Evolutionary conservation across 2,888 invertebrate genomes (phyloP).

Genomic region (Meteorus cinctellus): DNA sequence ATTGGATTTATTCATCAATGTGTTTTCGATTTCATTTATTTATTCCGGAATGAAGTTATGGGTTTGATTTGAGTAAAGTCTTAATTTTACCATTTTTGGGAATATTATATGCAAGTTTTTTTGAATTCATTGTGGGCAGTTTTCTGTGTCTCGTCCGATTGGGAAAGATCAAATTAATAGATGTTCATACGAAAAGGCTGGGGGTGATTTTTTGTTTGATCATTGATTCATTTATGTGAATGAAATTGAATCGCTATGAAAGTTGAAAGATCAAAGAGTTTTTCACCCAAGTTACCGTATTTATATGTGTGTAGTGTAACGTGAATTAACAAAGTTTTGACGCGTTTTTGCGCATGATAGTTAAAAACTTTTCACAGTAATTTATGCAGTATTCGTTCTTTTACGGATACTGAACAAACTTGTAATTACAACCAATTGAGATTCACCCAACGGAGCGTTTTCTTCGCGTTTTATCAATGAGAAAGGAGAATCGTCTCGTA

Average conservation of each 20-base stretch:
- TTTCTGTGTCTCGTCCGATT: too few relatives aligned
- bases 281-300: background rate
- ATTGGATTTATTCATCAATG: constrained; percentile 22
- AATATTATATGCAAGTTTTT: too few relatives aligned
- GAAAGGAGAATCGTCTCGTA: background rate
- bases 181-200: too few relatives aligned
- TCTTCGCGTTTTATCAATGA: background rate
- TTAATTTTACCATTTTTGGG: too few relatives aligned
- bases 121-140: too few relatives aligned
- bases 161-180: too few relatives aligned
- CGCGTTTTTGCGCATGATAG: background rate
- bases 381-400: background rate
- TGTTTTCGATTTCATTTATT: background rate
- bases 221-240: background rate
- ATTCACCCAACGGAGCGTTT: background rate
- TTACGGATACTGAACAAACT: background rate
- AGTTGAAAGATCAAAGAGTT: background rate
- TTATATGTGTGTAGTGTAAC: background rate
- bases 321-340: background rate
- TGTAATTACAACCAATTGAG: constrained; percentile 6
- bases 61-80: background rate
- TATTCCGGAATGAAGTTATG: background rate
- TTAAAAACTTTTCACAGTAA: background rate
- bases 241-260: background rate
- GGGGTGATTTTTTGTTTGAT: too few relatives aligned